A percentile compares a stretch with the other conserved stretches of the same genome.
Evolutionary conservation across 2,113 vertebrate species (phyloP).

Genomic region (Sardina pilchardus): DNA sequence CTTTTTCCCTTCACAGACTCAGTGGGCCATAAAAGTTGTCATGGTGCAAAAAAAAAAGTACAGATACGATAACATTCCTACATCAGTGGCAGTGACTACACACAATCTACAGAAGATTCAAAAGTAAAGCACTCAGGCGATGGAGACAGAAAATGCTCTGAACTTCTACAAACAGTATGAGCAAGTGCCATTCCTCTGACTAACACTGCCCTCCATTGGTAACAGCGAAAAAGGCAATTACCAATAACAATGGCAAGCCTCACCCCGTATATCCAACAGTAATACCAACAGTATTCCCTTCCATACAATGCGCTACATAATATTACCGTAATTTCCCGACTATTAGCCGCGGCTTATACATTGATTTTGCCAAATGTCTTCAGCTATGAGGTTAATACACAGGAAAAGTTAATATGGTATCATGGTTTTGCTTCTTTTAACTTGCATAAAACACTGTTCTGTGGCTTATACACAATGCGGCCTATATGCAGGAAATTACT

Average conservation of each 20-base stretch:
- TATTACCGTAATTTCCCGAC: no score
- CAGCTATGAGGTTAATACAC: no score
- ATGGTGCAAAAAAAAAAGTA: background rate
- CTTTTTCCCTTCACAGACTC: no score
- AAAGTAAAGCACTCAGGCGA: background rate
- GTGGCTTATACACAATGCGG: no score
- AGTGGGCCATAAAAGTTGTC: background rate
- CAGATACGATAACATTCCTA: background rate
- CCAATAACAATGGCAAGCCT: background rate
- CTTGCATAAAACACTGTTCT: no score
- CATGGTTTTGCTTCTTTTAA: no score
- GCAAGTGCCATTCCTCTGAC: background rate
- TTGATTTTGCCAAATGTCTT: no score
- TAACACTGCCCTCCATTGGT: conserved; percentile 15
- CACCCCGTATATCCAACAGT: no score
- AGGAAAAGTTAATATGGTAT: no score
- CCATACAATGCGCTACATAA: background rate
- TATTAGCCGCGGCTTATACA: no score
- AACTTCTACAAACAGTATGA: background rate
- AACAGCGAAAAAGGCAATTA: background rate
- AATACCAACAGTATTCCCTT: background rate
- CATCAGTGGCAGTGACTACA: background rate
- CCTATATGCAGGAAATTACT: no score
- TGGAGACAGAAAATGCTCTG: background rate
- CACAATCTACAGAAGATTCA: background rate